Conservation (phyloP, 2,113 vertebrate species). For the Heterochromis multidens region DNA sequence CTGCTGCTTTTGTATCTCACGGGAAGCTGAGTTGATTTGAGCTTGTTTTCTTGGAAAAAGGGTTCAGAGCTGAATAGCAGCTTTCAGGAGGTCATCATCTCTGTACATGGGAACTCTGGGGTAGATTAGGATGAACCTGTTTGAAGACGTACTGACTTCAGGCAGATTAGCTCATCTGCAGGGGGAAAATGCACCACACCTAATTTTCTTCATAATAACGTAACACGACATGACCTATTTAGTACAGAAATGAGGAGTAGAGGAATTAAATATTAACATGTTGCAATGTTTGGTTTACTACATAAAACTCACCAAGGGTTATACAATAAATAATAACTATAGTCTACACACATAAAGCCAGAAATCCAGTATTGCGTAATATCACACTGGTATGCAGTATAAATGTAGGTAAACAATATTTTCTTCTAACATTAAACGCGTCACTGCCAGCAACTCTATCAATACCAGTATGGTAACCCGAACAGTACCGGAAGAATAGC, state of each 20-base stretch:
- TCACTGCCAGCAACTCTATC: background rate
- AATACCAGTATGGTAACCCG: background rate
- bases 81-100: constrained; percentile 40
- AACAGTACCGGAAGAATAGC: background rate
- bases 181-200: background rate
- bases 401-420: background rate
- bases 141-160: background rate
- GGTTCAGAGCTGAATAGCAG: constrained; percentile 9
- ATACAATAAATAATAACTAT: background rate
- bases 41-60: constrained; percentile 34
- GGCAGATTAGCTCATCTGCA: background rate
- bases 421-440: background rate
- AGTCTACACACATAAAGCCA: background rate
- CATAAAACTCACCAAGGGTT: background rate
- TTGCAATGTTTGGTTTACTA: background rate
- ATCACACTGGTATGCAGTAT: background rate
- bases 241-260: background rate
- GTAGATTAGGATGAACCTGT: background rate
- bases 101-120: background rate
- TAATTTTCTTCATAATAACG: background rate
- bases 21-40: constrained; percentile 5
- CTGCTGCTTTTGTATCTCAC: constrained; percentile 40
- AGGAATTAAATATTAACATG: background rate
- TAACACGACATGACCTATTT: background rate
- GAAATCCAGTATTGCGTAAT: too few species aligned